A percentile compares a stretch with the other conserved stretches of the same genome.
Evolutionary conservation across 2,888 invertebrate genomes (phyloP).

Genomic region (Clunio marinus): DNA sequence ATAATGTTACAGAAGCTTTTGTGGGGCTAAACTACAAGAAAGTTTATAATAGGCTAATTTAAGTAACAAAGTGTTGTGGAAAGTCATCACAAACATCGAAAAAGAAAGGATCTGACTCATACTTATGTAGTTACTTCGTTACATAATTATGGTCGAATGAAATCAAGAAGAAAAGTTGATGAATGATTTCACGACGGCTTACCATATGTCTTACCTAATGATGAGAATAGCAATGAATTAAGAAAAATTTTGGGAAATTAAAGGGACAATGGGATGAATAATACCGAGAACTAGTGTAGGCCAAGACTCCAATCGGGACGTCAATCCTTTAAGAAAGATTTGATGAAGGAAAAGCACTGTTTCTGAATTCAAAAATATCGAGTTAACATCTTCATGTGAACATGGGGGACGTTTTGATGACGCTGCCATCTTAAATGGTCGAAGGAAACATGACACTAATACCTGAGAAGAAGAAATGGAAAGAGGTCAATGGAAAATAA

Average conservation of each 20-base stretch:
- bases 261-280: too few relatives aligned
- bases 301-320: slow-evolving; percentile 89
- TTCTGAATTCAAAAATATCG: slow-evolving; percentile 89
- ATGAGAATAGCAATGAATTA: too few relatives aligned
- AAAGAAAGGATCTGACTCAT: slow-evolving; percentile 26
- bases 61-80: slow-evolving; percentile 19
- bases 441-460: slow-evolving; percentile 77
- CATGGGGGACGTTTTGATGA: slow-evolving; percentile 90
- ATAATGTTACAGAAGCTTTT: slow-evolving; percentile 8
- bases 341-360: slow-evolving; percentile 89
- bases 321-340: slow-evolving; percentile 76
- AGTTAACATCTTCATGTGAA: slow-evolving; percentile 89
- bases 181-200: too few relatives aligned
- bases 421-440: slow-evolving; percentile 91
- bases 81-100: slow-evolving; percentile 34
- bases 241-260: too few relatives aligned
- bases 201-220: too few relatives aligned
- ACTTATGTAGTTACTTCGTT: slow-evolving; percentile 28
- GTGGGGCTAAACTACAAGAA: slow-evolving; percentile 17
- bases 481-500: slow-evolving; percentile 38
- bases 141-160: slow-evolving; percentile 39
- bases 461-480: slow-evolving; percentile 49
- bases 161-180: too few relatives aligned
- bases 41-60: slow-evolving; percentile 13
- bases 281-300: slow-evolving; percentile 86